Evolutionary conservation across 1,140 invertebrate species (phyloP).

Genomic region (Stenopsyche tienmushanensis): DNA sequence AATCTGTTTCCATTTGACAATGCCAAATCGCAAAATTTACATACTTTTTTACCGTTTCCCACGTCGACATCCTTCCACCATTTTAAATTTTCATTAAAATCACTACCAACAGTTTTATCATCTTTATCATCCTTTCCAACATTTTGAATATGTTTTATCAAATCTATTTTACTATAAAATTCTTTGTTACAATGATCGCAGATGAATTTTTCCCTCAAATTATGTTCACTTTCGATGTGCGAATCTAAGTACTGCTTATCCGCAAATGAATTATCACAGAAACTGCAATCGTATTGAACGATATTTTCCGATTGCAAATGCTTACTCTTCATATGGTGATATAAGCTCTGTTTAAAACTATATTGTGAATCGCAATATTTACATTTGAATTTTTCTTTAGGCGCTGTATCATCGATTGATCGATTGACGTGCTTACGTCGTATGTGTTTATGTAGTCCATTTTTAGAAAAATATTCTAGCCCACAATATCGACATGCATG

Average conservation of each 20-base stretch:
- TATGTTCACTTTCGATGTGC: conserved; percentile 6
- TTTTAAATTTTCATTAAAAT: too few species aligned
- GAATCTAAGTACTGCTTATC: not conserved
- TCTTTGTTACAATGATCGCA: conserved; percentile 18
- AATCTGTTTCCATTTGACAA: conserved; percentile 10
- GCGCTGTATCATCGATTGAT: not conserved
- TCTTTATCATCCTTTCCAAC: too few species aligned
- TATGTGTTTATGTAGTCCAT: conserved; percentile 12
- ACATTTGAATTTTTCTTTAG: conserved; percentile 22
- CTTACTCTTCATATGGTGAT: conserved; percentile 17
- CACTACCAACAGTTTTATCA: too few species aligned
- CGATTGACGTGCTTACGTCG: conserved; percentile 5
- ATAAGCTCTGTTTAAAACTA: conserved; percentile 8
- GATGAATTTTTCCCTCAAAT: not conserved
- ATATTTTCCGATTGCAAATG: conserved; percentile 13
- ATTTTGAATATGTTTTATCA: too few species aligned
- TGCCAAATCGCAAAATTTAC: conserved; percentile 8
- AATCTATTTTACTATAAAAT: too few species aligned
- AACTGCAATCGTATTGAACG: conserved; percentile 8
- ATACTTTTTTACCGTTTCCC: conserved; percentile 2
- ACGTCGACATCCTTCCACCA: conserved; percentile 1
- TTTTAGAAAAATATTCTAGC: conserved; percentile 16
- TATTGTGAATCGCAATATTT: conserved; percentile 9
- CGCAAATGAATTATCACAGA: conserved; percentile 3
- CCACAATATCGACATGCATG: conserved; percentile 22